Evolutionary conservation across 2,888 invertebrate genomes (phyloP), one percentile per base, ranked within the genome.

Genomic region (Clepsis dumicolana): DNA sequence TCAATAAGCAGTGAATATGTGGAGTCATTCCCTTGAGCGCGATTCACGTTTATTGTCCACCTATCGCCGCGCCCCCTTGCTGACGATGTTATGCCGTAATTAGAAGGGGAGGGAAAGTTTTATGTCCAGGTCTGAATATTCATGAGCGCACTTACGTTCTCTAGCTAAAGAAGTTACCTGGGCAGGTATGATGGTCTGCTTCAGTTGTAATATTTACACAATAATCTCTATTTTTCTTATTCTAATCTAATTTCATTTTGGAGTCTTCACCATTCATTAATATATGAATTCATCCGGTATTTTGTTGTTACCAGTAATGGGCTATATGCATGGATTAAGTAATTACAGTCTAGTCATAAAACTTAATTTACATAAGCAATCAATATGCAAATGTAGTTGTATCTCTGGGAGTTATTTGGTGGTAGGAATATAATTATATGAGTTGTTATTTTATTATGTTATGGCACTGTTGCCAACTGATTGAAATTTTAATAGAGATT

Each of bases 31-130:
- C n/a, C 29, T 62, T 12, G n/a, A 38, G 29, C 50, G 54, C 48
- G 41, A 27, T 56, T 56, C 2, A 21, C 5, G 1, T 16, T 27
- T 57, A 57, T 41, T 27, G 24, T 16, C 4, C 12, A 38, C 38
- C 32, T 50, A 56, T 67, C 57, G 62, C 54, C 62, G 67, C 62
- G 48, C 56, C 48, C 27, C 18, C 50, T 44, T 8, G 27, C 5
- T 27, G 29, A 25, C 29, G 50, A 25, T 56, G 32, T 54, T 56
- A 25, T 29, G 56, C 27, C 27, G 35, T 59, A 52, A 35, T 29
- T 52, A 44, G 53, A 59, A 27, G 32, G 16, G 53, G 52, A 64
- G 64, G 54, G 69, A 69, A 69, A 69, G 69, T 65, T 69, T 48
- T 56, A 48, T 54, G 44, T 44, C 29, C 16, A 57, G n/a, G 21